Base-by-base conservation (phyloP, 2,797 vertebrate genomes). In the Xenopus petersii region DNA sequence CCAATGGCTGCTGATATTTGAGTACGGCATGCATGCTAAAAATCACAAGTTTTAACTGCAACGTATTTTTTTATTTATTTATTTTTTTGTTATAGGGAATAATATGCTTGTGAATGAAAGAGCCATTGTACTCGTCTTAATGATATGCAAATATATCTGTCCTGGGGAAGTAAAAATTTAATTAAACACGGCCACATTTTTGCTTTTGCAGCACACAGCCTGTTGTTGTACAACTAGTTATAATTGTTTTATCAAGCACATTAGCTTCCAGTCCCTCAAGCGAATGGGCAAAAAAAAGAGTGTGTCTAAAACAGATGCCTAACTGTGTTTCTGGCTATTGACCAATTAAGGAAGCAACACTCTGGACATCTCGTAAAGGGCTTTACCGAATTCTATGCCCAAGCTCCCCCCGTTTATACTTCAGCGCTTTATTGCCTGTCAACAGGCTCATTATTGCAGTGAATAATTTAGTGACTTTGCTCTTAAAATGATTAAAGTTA, bases 401-500 rank as follows among this genome's bases (percentile, higher is more conserved):
- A 42, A 42, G 36, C 36, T 9, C 36, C 36, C 36, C 36, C 36
- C 36, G 5, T 4, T 88, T 84, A 86, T 88, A 87, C 75, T 81
- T 59, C 70, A 75, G 55, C 79, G 84, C 80, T 82, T 84, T 81
- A 17, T 60, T 60, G 77, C 78, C 79, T 75, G 77, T 82, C 85
- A 83, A 82, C 82, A 84, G 79, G 72, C 73, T 79, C 81, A 80
- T 77, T 81, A 75, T 64, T 74, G 67, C 79, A 47, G 81, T 86
- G 82, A 87, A 86, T 88, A 83, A 88, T 88, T 87, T 84, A 86
- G 78, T 70, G 84, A 64, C 79, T 82, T 74, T 74, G 67, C 10
- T 62, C 51, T 69, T 47, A 67, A 55, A 64, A 49, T 59, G 66
- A 59, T 73, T 73, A 51, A 55, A 78, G 60, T 59, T 65, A 11